Base-by-base conservation (phyloP, 1,140 invertebrate genomes). In the Drosophila tsacasi region DNA sequence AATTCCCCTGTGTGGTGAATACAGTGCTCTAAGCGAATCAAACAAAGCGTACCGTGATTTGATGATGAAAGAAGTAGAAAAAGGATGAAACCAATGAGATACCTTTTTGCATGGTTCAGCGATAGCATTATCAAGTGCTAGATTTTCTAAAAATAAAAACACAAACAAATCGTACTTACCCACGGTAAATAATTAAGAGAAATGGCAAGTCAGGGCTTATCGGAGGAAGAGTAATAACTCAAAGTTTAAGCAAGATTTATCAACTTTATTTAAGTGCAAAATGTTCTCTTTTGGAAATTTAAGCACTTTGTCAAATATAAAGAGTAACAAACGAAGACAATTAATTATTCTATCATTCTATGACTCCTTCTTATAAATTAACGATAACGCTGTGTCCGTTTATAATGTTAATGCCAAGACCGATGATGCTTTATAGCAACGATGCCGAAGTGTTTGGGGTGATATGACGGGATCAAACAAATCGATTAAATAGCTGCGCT, bases 381-480 rank as follows among this genome's bases (percentile, higher is more conserved):
- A n/a, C n/a, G n/a, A n/a, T n/a, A n/a, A n/a, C n/a, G n/a, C n/a
- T n/a, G n/a, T n/a, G n/a, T n/a, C n/a, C n/a, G n/a, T n/a, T n/a
- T n/a, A n/a, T n/a, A n/a, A n/a, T n/a, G n/a, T n/a, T n/a, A n/a
- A n/a, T n/a, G n/a, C n/a, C n/a, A n/a, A n/a, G n/a, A n/a, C n/a
- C n/a, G n/a, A n/a, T n/a, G n/a, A n/a, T n/a, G 10, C 55, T 92
- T 92, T 8, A 91, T 49, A 12, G 91, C 72, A 71, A 97, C 93
- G 74, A 98, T 95, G 25, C 94, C 95, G 93, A 96, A 96, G 93
- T 96, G 96, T 80, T 97, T 94, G n/a, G 6, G 97, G 97, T 10
- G 97, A 97, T 52, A 97, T 92, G 13, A 96, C 93, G 23, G 96
- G 95, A 94, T 97, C 95, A 93, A 98, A 97, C 49, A 97, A 92